phyloP scores from a whole-genome alignment of 2,113 vertebrate genomes.

The Halcyon senegalensis region DNA sequence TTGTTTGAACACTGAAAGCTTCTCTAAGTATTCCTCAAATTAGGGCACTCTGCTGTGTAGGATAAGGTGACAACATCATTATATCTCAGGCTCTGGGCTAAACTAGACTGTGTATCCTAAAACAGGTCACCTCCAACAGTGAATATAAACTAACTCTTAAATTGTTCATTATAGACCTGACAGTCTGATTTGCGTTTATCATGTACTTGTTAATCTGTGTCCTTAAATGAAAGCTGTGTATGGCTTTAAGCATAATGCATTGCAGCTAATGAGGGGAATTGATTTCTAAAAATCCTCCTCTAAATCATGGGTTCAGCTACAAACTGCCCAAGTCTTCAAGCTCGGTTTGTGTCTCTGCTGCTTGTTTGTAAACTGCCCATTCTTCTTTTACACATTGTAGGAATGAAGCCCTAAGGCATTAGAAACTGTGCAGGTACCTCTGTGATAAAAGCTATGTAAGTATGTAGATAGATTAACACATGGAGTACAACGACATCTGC shows the following conservation, averaged over 20 bases:
- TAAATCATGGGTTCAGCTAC: not conserved
- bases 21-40: slow-evolving; percentile 9
- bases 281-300: not conserved
- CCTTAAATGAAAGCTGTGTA: not conserved
- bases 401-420: not conserved
- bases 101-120: not conserved
- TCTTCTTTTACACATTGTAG: not conserved
- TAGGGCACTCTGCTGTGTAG: not conserved
- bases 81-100: not conserved
- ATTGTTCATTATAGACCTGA: not conserved
- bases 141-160: slow-evolving; percentile 19
- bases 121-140: slow-evolving; percentile 29
- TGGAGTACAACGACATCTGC: not conserved
- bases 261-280: not conserved
- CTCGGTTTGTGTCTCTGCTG: not conserved
- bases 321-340: not conserved
- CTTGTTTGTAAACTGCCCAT: not conserved
- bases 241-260: not conserved
- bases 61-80: not conserved
- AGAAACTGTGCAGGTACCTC: not conserved
- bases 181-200: not conserved
- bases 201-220: slow-evolving; percentile 19
- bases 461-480: not conserved
- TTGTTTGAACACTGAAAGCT: not conserved
- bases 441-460: not conserved